Percentiles rank a stretch among this genome's conserved stretches.
phyloP scores from a whole-genome alignment of 2,888 invertebrate species.

The Synergus gifuensis region DNA sequence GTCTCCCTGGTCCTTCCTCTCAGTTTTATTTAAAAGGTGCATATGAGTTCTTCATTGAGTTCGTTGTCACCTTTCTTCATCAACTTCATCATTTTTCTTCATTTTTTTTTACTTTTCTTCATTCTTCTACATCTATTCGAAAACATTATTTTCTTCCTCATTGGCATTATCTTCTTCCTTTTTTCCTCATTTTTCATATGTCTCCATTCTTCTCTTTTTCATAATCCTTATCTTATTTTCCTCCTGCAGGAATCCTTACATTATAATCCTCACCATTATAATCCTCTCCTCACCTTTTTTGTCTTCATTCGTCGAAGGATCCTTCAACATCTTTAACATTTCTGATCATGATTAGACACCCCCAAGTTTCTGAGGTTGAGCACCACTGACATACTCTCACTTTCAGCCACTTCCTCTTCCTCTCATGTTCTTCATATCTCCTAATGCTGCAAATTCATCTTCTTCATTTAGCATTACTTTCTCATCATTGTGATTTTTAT shows the following conservation, averaged over 20 bases:
- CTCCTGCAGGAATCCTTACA: background rate
- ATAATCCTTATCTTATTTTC: background rate
- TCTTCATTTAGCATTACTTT: background rate
- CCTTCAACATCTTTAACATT: background rate
- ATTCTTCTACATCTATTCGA: background rate
- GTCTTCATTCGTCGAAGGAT: background rate
- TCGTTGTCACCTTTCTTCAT: background rate
- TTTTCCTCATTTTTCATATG: background rate
- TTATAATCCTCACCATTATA: background rate
- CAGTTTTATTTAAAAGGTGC: background rate
- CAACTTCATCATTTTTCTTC: background rate
- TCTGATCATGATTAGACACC: background rate
- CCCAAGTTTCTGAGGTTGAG: constrained; percentile 1
- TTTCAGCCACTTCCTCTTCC: constrained; percentile 40
- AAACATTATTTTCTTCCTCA: background rate
- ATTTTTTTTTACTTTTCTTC: background rate
- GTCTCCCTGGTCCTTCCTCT: background rate
- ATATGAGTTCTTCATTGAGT: background rate
- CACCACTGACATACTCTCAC: constrained; percentile 39
- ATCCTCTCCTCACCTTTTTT: background rate
- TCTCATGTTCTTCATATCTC: constrained; percentile 33
- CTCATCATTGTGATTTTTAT: background rate
- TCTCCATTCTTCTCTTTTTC: background rate
- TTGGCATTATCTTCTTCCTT: background rate
- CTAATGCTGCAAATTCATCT: constrained; percentile 23